These are phyloP conservation scores for Zaprionus nigranus DNA, from an alignment of 1,140 invertebrate species.

Conservation along the genomic window DNA sequence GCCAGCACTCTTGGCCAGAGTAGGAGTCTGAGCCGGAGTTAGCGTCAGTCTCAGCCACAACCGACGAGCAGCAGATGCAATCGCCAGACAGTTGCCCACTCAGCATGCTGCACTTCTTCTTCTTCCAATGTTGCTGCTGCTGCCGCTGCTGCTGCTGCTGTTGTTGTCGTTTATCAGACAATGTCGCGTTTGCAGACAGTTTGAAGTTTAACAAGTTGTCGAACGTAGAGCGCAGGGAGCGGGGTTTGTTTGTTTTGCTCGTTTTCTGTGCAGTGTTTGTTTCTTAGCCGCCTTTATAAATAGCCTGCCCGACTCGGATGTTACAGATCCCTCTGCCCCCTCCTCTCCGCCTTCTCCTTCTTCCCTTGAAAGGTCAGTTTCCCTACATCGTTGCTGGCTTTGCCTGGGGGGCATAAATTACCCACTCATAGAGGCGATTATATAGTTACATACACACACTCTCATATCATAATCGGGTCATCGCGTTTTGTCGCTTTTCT, in stretches of 20 bases:
- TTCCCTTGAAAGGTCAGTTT: background rate
- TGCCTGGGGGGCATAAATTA: conserved; percentile 3
- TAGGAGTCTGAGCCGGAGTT: conserved; percentile 20
- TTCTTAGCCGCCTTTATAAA: conserved; percentile 55
- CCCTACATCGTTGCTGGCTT: background rate
- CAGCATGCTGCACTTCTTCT: conserved; percentile 48
- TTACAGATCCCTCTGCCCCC: conserved; percentile 23
- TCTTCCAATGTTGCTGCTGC: conserved; percentile 13
- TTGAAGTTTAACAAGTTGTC: conserved; percentile 78
- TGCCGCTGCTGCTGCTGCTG: conserved; percentile 35
- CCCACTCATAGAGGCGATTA: conserved; percentile 26
- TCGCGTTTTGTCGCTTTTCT: conserved; percentile 35
- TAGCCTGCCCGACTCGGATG: conserved; percentile 41
- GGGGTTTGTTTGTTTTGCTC: conserved; percentile 52
- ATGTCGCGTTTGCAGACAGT: conserved; percentile 75
- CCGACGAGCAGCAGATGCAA: conserved; percentile 56
- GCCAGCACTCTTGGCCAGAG: background rate
- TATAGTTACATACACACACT: conserved; percentile 14
- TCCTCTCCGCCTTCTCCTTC: background rate
- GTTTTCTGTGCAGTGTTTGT: conserved; percentile 30
- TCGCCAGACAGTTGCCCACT: conserved; percentile 66
- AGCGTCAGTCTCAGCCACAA: conserved; percentile 15
- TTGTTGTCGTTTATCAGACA: conserved; percentile 63
- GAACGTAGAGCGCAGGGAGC: conserved; percentile 42
- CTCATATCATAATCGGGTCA: conserved; percentile 63